phyloP scores from a whole-genome alignment of 30 jellyfish, hydroid and myxozoan genomes.

The Catostylus mosaicus region DNA sequence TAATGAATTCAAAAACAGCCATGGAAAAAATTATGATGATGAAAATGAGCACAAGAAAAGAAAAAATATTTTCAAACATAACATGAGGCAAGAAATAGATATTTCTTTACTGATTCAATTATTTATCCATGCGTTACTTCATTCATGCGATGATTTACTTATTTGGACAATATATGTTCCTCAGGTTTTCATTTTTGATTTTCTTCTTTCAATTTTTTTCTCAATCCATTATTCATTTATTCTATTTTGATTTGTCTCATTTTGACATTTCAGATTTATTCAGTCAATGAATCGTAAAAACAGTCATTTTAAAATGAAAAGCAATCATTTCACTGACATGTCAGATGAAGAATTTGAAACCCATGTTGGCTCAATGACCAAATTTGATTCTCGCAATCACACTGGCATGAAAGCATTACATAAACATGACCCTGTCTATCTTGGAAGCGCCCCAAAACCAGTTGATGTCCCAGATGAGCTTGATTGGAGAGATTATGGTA shows the following conservation, averaged over 20 bases:
- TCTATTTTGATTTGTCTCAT: too few species aligned
- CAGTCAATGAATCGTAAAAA: slow-evolving; percentile 85
- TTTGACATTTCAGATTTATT: slow-evolving; percentile 75
- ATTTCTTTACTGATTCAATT: neutral
- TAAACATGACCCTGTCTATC: slow-evolving; percentile 61
- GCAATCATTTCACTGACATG: slow-evolving; percentile 88
- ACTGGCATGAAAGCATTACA: slow-evolving; percentile 74
- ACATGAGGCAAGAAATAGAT: slow-evolving; percentile 71
- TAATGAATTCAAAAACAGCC: slow-evolving; percentile 54
- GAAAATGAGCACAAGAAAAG: slow-evolving; percentile 66
- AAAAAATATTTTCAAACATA: slow-evolving; percentile 82
- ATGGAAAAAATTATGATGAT: slow-evolving; percentile 38
- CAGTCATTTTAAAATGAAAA: slow-evolving; percentile 43
- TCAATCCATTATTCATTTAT: too few species aligned
- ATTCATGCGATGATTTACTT: too few species aligned
- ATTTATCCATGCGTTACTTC: neutral
- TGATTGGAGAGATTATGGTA: slow-evolving; percentile 98
- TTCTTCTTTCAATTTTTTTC: too few species aligned
- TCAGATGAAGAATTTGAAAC: slow-evolving; percentile 70
- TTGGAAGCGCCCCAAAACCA: slow-evolving; percentile 70
- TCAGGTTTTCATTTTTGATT: too few species aligned
- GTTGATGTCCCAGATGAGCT: slow-evolving; percentile 87
- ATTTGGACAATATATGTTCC: too few species aligned
- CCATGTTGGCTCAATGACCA: slow-evolving; percentile 73
- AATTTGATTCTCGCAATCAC: slow-evolving; percentile 82